Evolutionary conservation across 2,113 vertebrate species (phyloP).

Genomic region (Cacatua alba): DNA sequence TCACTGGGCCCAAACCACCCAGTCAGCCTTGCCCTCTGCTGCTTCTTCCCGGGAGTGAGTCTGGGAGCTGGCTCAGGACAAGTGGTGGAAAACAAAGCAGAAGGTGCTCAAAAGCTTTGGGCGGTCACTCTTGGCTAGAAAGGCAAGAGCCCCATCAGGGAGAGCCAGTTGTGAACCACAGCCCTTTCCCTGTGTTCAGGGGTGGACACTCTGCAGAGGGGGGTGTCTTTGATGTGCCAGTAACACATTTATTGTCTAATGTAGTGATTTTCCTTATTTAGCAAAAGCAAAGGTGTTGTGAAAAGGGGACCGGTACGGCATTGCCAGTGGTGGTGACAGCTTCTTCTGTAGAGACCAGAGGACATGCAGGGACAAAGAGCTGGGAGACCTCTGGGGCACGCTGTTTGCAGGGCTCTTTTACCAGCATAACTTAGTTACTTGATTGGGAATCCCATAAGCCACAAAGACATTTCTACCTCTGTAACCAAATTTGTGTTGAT

Average conservation of each 20-base stretch:
- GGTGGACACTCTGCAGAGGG: neutral
- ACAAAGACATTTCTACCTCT: neutral
- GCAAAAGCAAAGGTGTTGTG: neutral
- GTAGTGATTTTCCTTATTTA: neutral
- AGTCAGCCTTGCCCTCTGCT: neutral
- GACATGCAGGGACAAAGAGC: neutral
- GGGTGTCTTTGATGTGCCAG: neutral
- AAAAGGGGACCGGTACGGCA: neutral
- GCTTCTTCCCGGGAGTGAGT: neutral
- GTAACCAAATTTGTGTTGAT: slow-evolving; percentile 29
- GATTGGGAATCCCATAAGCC: neutral
- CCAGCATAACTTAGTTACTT: neutral
- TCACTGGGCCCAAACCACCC: neutral
- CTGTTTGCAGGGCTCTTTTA: neutral
- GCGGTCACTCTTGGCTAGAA: neutral
- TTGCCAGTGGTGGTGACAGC: neutral
- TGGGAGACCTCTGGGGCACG: neutral
- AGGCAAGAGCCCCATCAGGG: neutral
- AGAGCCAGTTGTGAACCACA: accelerated
- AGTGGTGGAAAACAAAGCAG: neutral
- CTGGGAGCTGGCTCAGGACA: neutral
- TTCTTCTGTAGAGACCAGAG: neutral
- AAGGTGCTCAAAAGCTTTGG: neutral
- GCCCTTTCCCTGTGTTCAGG: neutral
- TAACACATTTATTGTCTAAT: neutral